A percentile compares a stretch with the other conserved stretches of the same genome.
Evolutionary conservation across 2,888 invertebrate genomes (phyloP).

Genomic region (Agonopterix arenella): DNA sequence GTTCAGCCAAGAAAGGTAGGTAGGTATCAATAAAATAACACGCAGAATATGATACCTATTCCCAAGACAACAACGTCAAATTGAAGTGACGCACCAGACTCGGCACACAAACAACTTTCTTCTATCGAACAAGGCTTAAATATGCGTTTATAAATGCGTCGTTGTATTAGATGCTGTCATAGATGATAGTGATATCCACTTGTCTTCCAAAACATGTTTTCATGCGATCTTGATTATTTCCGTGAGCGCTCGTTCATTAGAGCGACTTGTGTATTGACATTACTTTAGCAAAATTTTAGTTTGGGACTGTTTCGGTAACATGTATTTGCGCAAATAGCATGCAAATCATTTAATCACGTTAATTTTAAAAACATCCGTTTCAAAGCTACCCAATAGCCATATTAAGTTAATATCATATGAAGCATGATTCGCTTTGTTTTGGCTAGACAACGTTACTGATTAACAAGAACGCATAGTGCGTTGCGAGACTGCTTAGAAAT

Average conservation of each 20-base stretch:
- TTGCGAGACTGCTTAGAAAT: neutral
- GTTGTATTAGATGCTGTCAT: constrained; percentile 3
- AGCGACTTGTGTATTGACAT: too few species aligned
- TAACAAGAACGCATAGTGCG: neutral
- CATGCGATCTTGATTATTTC: constrained; percentile 1
- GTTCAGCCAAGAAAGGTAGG: too few species aligned
- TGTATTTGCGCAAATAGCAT: too few species aligned
- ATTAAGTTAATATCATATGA: too few species aligned
- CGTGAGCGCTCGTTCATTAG: neutral
- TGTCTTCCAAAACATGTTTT: constrained; percentile 11
- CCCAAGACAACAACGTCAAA: neutral
- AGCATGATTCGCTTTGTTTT: neutral
- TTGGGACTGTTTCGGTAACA: too few species aligned
- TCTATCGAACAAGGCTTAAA: neutral
- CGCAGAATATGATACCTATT: neutral
- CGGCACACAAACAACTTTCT: constrained; percentile 4
- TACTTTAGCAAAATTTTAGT: too few species aligned
- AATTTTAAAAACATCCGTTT: too few species aligned
- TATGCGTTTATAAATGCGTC: neutral
- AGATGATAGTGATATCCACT: constrained; percentile 4
- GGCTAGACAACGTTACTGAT: neutral
- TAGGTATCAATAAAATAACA: too few species aligned
- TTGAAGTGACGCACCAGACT: neutral
- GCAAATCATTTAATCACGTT: too few species aligned
- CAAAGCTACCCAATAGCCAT: too few species aligned